phyloP scores from a whole-genome alignment of 2,797 vertebrate genomes.

The Hydrocynus forskahlii region DNA sequence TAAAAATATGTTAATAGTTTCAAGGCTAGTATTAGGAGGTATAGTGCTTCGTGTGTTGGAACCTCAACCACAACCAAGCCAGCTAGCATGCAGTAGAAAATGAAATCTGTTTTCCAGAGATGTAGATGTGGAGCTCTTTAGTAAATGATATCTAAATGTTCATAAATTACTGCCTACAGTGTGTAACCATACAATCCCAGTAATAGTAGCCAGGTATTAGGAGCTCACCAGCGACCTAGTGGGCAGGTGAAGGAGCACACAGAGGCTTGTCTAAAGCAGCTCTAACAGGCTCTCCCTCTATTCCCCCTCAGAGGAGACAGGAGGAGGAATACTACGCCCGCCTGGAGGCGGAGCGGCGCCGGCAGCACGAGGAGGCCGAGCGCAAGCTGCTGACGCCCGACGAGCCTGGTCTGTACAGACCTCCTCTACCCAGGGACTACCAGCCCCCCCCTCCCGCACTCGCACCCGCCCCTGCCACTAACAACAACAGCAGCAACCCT shows the following conservation, averaged over 20 bases:
- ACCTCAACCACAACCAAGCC: too few relatives aligned
- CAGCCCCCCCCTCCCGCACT: conserved; percentile 82
- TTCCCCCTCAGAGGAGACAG: conserved; percentile 90
- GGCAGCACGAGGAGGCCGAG: conserved; percentile 94
- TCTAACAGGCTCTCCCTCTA: conserved; percentile 80
- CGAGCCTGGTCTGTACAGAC: conserved; percentile 95
- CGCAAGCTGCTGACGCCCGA: conserved; percentile 93
- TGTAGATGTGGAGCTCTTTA: neutral
- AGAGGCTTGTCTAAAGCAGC: conserved; percentile 50
- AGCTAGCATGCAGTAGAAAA: neutral
- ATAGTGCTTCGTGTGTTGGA: too few relatives aligned
- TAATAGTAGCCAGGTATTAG: neutral
- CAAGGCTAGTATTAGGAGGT: too few relatives aligned
- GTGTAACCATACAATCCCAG: neutral
- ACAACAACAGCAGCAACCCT: conserved; percentile 76
- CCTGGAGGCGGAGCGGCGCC: conserved; percentile 94
- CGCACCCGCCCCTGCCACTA: conserved; percentile 74
- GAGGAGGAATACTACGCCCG: conserved; percentile 97
- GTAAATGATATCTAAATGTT: neutral
- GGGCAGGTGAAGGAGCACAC: conserved; percentile 14
- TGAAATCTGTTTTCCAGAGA: neutral
- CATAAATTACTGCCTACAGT: neutral
- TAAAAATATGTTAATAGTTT: too few relatives aligned
- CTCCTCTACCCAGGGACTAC: conserved; percentile 94
- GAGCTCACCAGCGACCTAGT: neutral